phyloP scores from a whole-genome alignment of 2,113 vertebrate genomes.

The Prunella himalayana region DNA sequence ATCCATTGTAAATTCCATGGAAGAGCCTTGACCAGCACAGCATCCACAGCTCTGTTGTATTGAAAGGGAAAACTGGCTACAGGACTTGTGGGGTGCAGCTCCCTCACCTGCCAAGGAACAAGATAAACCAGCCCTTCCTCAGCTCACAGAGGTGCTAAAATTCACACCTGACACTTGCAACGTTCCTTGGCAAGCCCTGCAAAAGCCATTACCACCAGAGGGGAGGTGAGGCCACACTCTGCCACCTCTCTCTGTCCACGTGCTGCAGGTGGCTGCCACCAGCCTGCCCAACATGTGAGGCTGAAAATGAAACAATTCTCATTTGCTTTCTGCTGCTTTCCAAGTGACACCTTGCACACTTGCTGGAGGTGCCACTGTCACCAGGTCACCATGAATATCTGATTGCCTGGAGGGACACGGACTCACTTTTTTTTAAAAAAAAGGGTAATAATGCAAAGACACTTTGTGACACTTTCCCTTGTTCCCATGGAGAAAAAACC shows the following conservation, averaged over 20 bases:
- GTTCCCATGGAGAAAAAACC: background rate
- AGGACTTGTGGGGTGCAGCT: background rate
- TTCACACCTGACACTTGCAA: background rate
- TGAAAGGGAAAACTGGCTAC: background rate
- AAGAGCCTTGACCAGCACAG: background rate
- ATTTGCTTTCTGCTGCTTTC: background rate
- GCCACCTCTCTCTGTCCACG: background rate
- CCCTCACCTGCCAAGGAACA: background rate
- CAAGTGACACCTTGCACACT: background rate
- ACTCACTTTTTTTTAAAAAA: background rate
- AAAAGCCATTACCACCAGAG: background rate
- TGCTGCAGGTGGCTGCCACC: background rate
- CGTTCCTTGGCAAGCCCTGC: background rate
- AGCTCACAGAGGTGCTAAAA: background rate
- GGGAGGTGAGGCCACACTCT: background rate
- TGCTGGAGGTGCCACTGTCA: background rate
- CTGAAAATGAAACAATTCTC: background rate
- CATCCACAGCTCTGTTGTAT: accelerated
- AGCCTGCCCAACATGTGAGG: accelerated
- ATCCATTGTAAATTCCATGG: background rate
- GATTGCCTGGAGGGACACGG: background rate
- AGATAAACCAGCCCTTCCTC: background rate
- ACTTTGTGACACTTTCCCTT: background rate
- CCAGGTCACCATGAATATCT: background rate
- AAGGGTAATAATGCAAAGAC: background rate